These are phyloP conservation scores for Drosophila kikkawai DNA, from an alignment of 1,140 invertebrate species.

Conservation along the genomic window DNA sequence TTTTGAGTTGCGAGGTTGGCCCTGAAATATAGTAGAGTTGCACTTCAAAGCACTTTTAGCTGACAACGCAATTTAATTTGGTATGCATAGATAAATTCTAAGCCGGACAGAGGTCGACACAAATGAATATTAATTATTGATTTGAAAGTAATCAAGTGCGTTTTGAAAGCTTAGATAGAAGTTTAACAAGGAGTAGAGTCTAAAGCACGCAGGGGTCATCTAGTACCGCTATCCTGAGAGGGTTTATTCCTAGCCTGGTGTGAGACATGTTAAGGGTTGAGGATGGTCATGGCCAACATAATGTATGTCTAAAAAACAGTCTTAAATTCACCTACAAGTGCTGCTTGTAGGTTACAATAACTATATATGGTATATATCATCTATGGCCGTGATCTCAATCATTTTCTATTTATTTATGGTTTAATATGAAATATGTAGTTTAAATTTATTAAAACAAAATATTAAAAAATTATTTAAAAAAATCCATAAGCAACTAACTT, in stretches of 20 bases:
- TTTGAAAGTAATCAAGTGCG: conserved; percentile 19
- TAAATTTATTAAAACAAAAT: background rate
- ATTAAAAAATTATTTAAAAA: too few species aligned
- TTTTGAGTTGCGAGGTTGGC: conserved; percentile 59
- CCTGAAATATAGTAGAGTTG: conserved; percentile 58
- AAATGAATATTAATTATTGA: conserved; percentile 20
- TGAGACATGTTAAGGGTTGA: too few species aligned
- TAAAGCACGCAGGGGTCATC: background rate
- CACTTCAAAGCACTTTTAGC: conserved; percentile 38
- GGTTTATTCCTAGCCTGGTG: too few species aligned
- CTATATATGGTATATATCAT: background rate
- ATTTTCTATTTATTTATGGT: background rate
- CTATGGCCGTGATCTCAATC: too few species aligned
- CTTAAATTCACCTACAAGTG: too few species aligned
- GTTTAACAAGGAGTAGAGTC: background rate
- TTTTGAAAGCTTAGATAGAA: background rate
- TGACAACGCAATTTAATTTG: conserved; percentile 44
- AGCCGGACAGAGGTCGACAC: conserved; percentile 15
- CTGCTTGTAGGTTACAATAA: background rate
- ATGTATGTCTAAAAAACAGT: too few species aligned
- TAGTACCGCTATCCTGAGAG: too few species aligned
- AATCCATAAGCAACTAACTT: background rate
- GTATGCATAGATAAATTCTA: conserved; percentile 48
- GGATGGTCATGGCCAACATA: too few species aligned
- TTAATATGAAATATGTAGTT: too few species aligned